Base-by-base conservation (phyloP, 2,113 vertebrate genomes). In the Monopterus albus region DNA sequence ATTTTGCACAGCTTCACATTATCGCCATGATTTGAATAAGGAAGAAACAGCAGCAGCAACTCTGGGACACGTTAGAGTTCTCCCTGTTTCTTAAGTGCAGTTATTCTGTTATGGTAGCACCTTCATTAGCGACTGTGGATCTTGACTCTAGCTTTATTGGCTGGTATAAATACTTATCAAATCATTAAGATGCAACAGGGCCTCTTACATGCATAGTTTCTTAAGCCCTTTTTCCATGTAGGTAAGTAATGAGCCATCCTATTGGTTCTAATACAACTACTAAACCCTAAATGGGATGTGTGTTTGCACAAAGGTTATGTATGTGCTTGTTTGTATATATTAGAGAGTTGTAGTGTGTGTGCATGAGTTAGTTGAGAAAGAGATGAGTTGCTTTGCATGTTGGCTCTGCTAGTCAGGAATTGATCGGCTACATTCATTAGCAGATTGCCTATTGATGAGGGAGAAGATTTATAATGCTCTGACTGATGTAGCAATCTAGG, bases 391-490 rank as follows among this genome's bases (percentile, higher is more conserved):
- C 60, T 87, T 70, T 61, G 66, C 78, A 53, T 85, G 81, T 87
- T 73, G 75, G 79, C 84, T 75, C 77, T 62, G 81, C 83, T 74
- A 56, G 80, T 87, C 82, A 88, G 86, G 85, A 88, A 93, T 92
- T 91, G 91, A 94, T 93, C 82, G 56, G 79, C 63, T 17, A 75
- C 85, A 82, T 90, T 88, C 93, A 93, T 94, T 94, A 94, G 92
- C 85, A 89, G 91, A 94, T 93, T 94, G 91, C 84, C 83, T 92
- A 92, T 94, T 93, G 93, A 94, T 92, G 92, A 92, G 88, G 53
- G 70, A 39, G 69, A 17, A 85, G 90, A 93, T 94, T 93, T 92
- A 92, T 92, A 88, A 81, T 55, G 62, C 72, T 49, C 83, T 90
- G 87, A 87, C 86, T 87, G 84, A 91, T 90, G 82, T 46, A 82